phyloP scores from a whole-genome alignment of 2,888 invertebrate species.

The Mesochorus sp. region DNA sequence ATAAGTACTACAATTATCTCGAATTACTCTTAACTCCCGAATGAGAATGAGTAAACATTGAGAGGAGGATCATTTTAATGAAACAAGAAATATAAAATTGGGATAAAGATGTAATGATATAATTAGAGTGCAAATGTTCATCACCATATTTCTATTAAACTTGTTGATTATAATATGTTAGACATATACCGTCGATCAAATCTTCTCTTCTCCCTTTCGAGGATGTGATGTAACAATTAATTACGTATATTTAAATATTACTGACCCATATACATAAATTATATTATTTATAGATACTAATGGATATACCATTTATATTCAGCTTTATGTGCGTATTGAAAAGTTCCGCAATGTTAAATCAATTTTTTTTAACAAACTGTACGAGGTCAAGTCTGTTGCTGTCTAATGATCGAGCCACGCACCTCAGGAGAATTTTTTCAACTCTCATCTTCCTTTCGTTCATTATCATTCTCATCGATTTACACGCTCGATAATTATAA shows the following conservation, averaged over 20 bases:
- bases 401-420: conserved; percentile 22
- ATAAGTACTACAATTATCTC: background rate
- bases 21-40: background rate
- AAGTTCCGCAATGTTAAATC: background rate
- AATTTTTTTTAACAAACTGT: conserved; percentile 24
- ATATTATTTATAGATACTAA: background rate
- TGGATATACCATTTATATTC: background rate
- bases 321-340: too few species aligned
- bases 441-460: background rate
- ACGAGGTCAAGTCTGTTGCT: conserved; percentile 12
- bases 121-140: background rate
- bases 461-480: background rate
- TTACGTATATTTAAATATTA: background rate
- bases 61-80: background rate
- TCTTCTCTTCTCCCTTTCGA: background rate
- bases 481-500: too few species aligned
- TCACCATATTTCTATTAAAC: background rate
- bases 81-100: conserved; percentile 6
- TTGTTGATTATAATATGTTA: conserved; percentile 36
- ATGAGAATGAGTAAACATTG: background rate
- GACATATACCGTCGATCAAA: background rate
- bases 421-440: background rate
- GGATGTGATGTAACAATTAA: background rate
- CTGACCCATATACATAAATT: too few species aligned
- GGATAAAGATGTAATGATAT: background rate